phyloP scores from a whole-genome alignment of 2,797 vertebrate genomes.

The Tapirus indicus region DNA sequence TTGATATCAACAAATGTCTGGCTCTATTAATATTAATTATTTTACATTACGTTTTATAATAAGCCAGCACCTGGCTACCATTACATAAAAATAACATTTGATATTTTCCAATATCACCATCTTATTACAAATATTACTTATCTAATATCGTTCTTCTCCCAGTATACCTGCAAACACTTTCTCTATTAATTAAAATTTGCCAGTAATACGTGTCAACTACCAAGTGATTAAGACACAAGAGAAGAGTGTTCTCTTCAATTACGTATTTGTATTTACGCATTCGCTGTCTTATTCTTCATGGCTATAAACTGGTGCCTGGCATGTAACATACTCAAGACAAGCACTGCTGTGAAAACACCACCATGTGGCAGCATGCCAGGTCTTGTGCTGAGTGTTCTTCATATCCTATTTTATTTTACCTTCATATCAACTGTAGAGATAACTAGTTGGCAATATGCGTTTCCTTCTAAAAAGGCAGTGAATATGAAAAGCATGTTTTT shows the following conservation, averaged over 20 bases:
- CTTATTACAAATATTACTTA: slow-evolving; percentile 16
- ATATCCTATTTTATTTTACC: neutral
- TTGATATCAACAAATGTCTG: slow-evolving; percentile 17
- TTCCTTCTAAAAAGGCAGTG: slow-evolving; percentile 2
- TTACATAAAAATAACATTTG: neutral
- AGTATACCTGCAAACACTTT: neutral
- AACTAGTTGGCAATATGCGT: neutral
- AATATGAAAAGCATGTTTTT: slow-evolving; percentile 48
- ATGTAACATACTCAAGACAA: neutral
- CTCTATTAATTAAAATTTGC: slow-evolving; percentile 4
- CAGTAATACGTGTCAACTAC: neutral
- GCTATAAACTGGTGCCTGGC: neutral
- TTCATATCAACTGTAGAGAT: neutral
- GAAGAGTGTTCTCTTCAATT: neutral
- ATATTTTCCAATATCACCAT: slow-evolving; percentile 11
- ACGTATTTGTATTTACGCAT: neutral
- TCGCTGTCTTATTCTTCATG: neutral
- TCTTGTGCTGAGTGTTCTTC: neutral
- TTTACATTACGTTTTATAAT: neutral
- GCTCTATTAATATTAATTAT: neutral
- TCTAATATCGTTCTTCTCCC: neutral
- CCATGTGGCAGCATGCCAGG: neutral
- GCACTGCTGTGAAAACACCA: neutral
- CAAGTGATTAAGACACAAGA: slow-evolving; percentile 31
- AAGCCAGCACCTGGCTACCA: neutral